Base-by-base conservation (phyloP, 1,140 invertebrate genomes). In the Aphelenchoides fujianensis region DNA sequence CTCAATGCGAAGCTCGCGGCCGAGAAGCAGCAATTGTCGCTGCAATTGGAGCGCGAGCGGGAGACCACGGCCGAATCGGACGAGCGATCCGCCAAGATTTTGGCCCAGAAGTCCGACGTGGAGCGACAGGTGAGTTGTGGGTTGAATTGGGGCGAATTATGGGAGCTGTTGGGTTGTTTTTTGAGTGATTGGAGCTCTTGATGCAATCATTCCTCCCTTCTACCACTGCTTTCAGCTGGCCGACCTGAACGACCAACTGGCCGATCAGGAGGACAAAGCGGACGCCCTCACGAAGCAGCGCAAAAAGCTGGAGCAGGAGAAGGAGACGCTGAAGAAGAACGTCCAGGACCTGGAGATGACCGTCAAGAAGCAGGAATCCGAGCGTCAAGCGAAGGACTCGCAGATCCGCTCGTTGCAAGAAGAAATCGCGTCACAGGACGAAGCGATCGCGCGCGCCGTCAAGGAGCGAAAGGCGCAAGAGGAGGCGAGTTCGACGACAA, bases 341-440 rank as follows among this genome's bases (percentile, higher is more conserved):
- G 68, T 83, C 16, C 32, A 77, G 3, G 86, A 87, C 16, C 57
- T 86, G 37, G 82, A 84, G 59, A 57, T 73, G 5, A 75, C 75
- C n/a, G 75, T 86, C 19, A 77, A 83, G 41, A 82, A 88, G 84
- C 85, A 88, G 69, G 89, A 90, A 74, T 86, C 95, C 87, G 95
- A 98, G 86, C 97, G 97, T 86, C 91, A 92, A 74, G 93, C 92
- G 84, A 97, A 97, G 86, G 96, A 99, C 84, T 94, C 97, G 88
- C 96, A 98, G 87, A 98, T 98, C 87, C 91, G 94, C 81, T 97
- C 94, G 87, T 90, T 98, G 85, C 97, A 97, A 87, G 96, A 96
- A 81, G 94, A 97, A 87, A 98, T 98, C 87, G 93, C 94, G 78
- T 92, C 96, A 87, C 95, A 98, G 87, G 96, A 99, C 85, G 96